Percentiles rank a stretch among this genome's conserved stretches.
phyloP scores from a whole-genome alignment of 2,888 invertebrate species.

The Limnephilus rhombicus region DNA sequence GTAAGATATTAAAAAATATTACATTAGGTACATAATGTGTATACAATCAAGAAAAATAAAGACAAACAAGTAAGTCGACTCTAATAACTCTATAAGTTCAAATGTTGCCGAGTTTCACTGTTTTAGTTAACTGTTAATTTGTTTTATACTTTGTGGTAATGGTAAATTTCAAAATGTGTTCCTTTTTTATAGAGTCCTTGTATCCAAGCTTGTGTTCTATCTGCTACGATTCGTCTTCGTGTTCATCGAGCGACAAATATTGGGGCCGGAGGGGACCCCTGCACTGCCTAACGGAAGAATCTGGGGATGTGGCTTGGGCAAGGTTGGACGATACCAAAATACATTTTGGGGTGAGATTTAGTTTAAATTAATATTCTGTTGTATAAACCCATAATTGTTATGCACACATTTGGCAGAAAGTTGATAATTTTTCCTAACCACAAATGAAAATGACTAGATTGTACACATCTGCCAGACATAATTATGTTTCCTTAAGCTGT shows the following conservation, averaged over 20 bases:
- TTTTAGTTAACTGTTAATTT: not conserved
- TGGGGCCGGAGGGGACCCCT: constrained; percentile 91
- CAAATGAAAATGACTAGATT: not conserved
- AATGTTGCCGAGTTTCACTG: too few relatives aligned
- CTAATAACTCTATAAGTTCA: not conserved
- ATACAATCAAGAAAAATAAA: not conserved
- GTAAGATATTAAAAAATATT: constrained; percentile 71
- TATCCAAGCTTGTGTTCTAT: constrained; percentile 86
- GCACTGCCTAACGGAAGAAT: constrained; percentile 86
- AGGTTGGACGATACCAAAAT: constrained; percentile 82
- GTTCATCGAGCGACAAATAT: constrained; percentile 85
- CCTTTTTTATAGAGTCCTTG: constrained; percentile 74
- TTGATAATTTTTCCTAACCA: not conserved
- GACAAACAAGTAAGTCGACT: not conserved
- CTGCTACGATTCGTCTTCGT: constrained; percentile 81
- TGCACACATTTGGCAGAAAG: not conserved
- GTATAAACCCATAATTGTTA: not conserved
- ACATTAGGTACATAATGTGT: not conserved
- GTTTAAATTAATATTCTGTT: not conserved
- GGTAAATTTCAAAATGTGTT: not conserved
- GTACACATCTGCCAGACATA: too few relatives aligned
- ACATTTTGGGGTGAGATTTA: constrained; percentile 80
- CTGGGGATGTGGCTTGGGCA: constrained; percentile 91
- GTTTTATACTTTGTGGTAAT: not conserved
- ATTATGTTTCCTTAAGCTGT: too few relatives aligned